Base-by-base conservation (phyloP, 2,797 vertebrate species). In the Valencia hispanica region DNA sequence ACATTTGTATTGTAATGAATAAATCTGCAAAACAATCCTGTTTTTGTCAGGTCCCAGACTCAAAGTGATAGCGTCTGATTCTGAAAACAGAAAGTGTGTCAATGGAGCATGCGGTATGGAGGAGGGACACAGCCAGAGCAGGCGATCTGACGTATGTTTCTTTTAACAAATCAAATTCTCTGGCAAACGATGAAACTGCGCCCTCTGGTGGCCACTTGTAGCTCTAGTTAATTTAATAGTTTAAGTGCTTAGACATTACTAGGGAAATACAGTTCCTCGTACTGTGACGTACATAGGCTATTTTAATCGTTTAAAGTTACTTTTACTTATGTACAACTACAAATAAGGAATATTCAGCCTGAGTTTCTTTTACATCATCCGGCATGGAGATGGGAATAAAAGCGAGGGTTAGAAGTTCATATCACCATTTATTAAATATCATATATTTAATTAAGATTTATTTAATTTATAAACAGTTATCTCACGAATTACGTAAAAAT, bases 41-140 rank as follows among this genome's bases (percentile, higher is more conserved):
- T 22, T 17, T 11, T 65, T 25, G 61, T 39, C 32, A 39, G 34
- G 22, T 39, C 65, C 0, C 25, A 68, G 36, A 27, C 47, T 36
- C 41, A 81, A 47, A 61, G 75, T 48, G 5, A 17, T 41, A 34
- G 5, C 0, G 25, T 79, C 57, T 79, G 63, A 34, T 18, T 83
- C 63, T 47, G 71, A 61, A 77, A 79, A 74, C 0, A 55, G 2
- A 69, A 88, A 87, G 4, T 79, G 79, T 78, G 82, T 86, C 57
- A 86, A 70, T 74, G 61, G 75, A 63, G 75, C 75, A 68, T 8
- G 70, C n/a, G 61, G 70, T 8, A 34, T 39, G 75, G 45, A 70
- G 78, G 65, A 25, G 72, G 63, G 75, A 72, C 48, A 6, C n/a
- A 15, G 0, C 17, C 2, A 14, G 50, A 25, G 20, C 45, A 17